Evolutionary conservation across 53 echinoderm and acorn worm species (phyloP).

Genomic region (Temnopleurus reevesii): DNA sequence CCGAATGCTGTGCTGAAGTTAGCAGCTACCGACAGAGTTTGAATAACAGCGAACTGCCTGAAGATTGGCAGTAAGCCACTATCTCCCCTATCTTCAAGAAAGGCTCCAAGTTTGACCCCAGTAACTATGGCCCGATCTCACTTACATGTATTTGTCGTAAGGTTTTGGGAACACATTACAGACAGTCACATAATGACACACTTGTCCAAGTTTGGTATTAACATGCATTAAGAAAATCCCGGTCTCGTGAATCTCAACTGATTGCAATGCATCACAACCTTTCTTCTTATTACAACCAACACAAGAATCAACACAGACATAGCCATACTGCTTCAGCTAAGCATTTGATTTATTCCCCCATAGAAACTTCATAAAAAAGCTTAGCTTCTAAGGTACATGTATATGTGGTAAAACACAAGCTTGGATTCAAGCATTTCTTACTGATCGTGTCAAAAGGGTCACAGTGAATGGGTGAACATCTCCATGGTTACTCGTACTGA

Average conservation of each 20-base stretch:
- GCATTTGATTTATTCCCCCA: slow-evolving; percentile 36
- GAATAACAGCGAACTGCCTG: neutral
- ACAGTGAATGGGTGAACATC: slow-evolving; percentile 38
- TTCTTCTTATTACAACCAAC: neutral
- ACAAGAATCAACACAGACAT: neutral
- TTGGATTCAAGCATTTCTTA: neutral
- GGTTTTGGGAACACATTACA: neutral
- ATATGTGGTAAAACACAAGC: neutral
- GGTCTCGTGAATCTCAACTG: neutral
- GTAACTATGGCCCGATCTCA: neutral
- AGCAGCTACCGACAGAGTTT: slow-evolving; percentile 11
- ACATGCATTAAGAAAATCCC: too few species aligned
- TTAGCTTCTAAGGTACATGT: neutral
- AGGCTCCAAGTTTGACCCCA: too few species aligned
- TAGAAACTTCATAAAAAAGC: neutral
- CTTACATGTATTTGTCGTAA: too few species aligned
- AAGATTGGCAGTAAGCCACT: neutral
- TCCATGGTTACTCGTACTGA: neutral
- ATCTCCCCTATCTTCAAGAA: neutral
- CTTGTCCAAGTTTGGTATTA: too few species aligned
- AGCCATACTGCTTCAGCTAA: slow-evolving; percentile 25
- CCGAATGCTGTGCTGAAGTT: neutral
- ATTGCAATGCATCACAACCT: neutral
- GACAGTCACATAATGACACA: neutral
- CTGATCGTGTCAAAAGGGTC: neutral